Base-by-base conservation (phyloP, 2,888 invertebrate species). In the Carterocephalus palaemon region DNA sequence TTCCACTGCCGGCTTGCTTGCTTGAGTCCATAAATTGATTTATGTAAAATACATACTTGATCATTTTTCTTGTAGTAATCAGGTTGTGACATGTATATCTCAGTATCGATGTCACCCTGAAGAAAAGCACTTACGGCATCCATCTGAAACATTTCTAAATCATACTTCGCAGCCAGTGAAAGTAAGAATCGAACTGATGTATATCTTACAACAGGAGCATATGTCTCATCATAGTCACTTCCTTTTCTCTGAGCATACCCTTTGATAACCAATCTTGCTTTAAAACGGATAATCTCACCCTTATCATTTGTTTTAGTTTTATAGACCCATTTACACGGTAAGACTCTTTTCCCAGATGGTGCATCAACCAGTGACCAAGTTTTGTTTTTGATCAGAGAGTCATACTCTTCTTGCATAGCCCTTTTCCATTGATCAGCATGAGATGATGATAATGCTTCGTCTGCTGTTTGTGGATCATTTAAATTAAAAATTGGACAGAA, bases 251-350 rank as follows among this genome's bases (percentile, higher is more conserved):
- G 55, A n/a, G n/a, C n/a, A n/a, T n/a, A n/a, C n/a, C n/a, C n/a
- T n/a, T n/a, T n/a, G n/a, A n/a, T n/a, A n/a, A 54, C 53, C 1
- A 56, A 29, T 36, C 56, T 46, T 1, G 56, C 54, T 24, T 53
- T 56, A 12, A 46, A 52, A 5, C 40, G 31, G 2, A 26, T 16
- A 2, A 54, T 38, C 4, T 48, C 23, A 7, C 51, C 53, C 16
- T 39, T 22, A 12, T 38, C 28, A 31, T 26, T 13, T 13, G 12
- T 26, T 13, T 26, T 26, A 6, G 6, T 13, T 26, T 26, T 26
- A 26, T 7, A 26, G 1, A 26, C 26, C 13, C 26, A 26, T 26
- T 26, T 26, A 6, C 26, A 26, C 3, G 26, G 26, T 2, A 26
- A 6, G 1, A 53, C 41, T 4, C n/a, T n/a, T n/a, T n/a, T n/a